Conservation (phyloP, 2,113 vertebrate species). For the Brachyistius frenatus region DNA sequence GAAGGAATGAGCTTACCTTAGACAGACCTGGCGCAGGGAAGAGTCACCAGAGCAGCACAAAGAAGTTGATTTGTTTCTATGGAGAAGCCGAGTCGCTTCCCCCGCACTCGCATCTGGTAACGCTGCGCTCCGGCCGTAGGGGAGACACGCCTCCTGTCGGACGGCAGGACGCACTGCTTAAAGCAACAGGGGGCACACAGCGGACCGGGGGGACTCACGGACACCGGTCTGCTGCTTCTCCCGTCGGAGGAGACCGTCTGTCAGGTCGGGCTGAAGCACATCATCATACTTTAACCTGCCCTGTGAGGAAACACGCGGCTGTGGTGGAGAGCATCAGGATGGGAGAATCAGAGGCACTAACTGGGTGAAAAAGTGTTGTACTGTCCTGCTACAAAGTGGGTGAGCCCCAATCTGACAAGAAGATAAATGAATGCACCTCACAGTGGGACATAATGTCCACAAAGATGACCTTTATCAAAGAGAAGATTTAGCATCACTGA, state of each 20-base stretch:
- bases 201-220: constrained; percentile 17
- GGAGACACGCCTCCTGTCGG: constrained; percentile 92
- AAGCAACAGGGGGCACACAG: constrained; percentile 68
- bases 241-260: background rate
- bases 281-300: background rate
- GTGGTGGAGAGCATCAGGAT: background rate
- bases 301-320: background rate
- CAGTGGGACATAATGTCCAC: too few species aligned
- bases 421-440: background rate
- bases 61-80: constrained; percentile 80
- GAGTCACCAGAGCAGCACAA: constrained; percentile 70
- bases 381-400: background rate
- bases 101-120: constrained; percentile 62
- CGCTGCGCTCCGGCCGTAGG: constrained; percentile 74
- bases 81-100: constrained; percentile 70
- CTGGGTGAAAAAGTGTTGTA: background rate
- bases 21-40: constrained; percentile 55
- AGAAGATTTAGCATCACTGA: background rate
- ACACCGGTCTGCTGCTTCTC: constrained; percentile 23
- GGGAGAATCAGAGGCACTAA: background rate
- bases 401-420: background rate
- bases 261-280: constrained; percentile 2
- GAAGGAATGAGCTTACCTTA: constrained; percentile 72
- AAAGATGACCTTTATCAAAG: constrained; percentile 17
- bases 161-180: constrained; percentile 78